Conservation (phyloP, 2,113 vertebrate genomes). For the Myrmecophaga tridactyla region DNA sequence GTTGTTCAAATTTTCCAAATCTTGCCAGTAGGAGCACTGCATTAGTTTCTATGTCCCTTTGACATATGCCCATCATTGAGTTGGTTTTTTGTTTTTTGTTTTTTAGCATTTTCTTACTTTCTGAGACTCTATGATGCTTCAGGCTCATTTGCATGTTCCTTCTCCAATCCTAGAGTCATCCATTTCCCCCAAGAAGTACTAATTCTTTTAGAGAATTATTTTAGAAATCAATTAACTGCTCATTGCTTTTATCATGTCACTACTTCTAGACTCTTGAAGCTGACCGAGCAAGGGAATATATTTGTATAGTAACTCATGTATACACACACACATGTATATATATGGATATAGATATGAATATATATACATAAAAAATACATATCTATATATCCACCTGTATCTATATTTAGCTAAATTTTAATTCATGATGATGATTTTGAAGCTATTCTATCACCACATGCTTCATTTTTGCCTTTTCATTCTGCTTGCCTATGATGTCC, state of each 20-base stretch:
- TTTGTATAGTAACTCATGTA: not conserved
- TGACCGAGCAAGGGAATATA: too few relatives aligned
- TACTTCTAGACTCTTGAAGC: too few relatives aligned
- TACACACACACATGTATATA: not conserved
- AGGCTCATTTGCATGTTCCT: not conserved
- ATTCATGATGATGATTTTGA: not conserved
- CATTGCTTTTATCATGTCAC: too few relatives aligned
- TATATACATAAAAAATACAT: too few relatives aligned
- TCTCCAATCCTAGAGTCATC: not conserved
- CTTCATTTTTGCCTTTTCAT: not conserved
- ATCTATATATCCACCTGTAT: not conserved
- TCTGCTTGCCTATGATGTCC: too few relatives aligned
- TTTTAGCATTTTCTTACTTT: not conserved
- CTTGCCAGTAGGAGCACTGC: not conserved
- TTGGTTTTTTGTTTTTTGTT: not conserved
- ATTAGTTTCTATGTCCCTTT: too few relatives aligned
- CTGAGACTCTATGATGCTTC: not conserved
- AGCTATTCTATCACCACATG: not conserved
- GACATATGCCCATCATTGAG: not conserved
- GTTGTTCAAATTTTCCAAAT: too few relatives aligned
- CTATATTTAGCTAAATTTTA: not conserved
- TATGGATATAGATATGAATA: fast-evolving
- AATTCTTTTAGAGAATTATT: too few relatives aligned
- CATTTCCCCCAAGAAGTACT: not conserved
- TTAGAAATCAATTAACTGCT: too few relatives aligned